Evolutionary conservation across 2,888 invertebrate species (phyloP).

Genomic region (Lamellibrachia satsuma): DNA sequence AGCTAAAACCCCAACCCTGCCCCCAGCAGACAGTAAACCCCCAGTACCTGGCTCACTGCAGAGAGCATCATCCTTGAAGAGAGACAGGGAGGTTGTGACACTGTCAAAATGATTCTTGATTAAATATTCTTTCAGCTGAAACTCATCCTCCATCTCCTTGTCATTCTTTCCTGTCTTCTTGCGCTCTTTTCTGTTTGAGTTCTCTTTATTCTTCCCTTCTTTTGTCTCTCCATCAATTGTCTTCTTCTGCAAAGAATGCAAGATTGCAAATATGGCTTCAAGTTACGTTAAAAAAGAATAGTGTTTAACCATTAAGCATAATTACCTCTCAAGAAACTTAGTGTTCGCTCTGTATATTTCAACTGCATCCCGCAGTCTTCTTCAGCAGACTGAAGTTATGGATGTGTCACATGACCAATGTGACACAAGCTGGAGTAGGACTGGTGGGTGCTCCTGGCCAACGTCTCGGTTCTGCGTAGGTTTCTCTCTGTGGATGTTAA

Average conservation of each 20-base stretch:
- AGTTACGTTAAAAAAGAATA: not conserved
- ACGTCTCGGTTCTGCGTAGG: no score
- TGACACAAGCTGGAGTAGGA: no score
- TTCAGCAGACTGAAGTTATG: no score
- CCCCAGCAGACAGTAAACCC: not conserved
- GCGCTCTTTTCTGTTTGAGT: constrained; percentile 28
- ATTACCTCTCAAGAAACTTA: no score
- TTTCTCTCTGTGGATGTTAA: no score
- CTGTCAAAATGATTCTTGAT: constrained; percentile 63
- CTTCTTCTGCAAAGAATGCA: not conserved
- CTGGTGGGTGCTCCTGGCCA: no score
- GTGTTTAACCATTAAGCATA: not conserved
- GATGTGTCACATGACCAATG: no score
- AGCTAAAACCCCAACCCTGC: not conserved
- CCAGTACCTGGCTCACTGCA: constrained; percentile 68
- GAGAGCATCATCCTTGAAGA: constrained; percentile 71
- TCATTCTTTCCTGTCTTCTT: not conserved
- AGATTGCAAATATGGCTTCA: not conserved
- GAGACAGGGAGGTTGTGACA: constrained; percentile 60
- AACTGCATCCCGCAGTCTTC: no score
- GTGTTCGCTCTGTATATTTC: no score
- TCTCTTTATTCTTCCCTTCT: constrained; percentile 14
- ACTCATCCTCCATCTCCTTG: constrained; percentile 41
- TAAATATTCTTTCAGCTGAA: constrained; percentile 65
- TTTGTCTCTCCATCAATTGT: not conserved